Evolutionary conservation across 2,113 vertebrate species (phyloP), one percentile per base, ranked within the genome.

Genomic region (Fregetta grallaria): DNA sequence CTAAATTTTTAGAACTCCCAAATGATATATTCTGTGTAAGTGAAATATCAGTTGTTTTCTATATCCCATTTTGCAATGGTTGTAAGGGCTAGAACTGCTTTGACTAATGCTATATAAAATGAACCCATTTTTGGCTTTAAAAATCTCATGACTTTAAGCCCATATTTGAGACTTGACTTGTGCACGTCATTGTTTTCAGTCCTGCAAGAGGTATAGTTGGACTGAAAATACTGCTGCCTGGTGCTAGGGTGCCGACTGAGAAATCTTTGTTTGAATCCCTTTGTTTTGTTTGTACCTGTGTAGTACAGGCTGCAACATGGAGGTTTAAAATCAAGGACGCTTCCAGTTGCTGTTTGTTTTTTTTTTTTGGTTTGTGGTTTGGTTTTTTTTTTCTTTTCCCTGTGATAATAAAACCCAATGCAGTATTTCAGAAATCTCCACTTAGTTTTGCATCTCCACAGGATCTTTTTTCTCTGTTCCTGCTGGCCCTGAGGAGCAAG

Each of bases 1-100:
- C 10, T 6, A 23, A 50, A 12, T 49, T 70, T 62, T 25, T 6
- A 36, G 49, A 56, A 73, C 49, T 63, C 47, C 20, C 2, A 4
- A 26, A 18, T 26, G 6, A 47, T 12, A 3, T 25, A 3, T 49
- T n/a, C 42, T 13, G 6, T 11, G 10, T 11, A 29, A 62, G 34
- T 29, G 47, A 71, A 92, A 68, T 47, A 34, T 6, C 30, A 22
- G 7, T 19, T 55, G 21, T 40, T 80, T 58, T 67, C 49, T 30
- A 0, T 5, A 19, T 83, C 29, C 23, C 4, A 3, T 15, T 62
- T 62, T 44, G 8, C 22, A n/a, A 4, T 3, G 10, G 8, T 13
- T 53, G 2, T 13, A 15, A 82, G 36, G 29, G n/a, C 74, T 62
- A 9, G 32, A 63, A n/a, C 20, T 59, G 74, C 66, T 82, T 32